Percentiles rank a stretch among this genome's conserved stretches.
Evolutionary conservation across 2,113 vertebrate species (phyloP).

Genomic region (Pontoporia blainvillei): DNA sequence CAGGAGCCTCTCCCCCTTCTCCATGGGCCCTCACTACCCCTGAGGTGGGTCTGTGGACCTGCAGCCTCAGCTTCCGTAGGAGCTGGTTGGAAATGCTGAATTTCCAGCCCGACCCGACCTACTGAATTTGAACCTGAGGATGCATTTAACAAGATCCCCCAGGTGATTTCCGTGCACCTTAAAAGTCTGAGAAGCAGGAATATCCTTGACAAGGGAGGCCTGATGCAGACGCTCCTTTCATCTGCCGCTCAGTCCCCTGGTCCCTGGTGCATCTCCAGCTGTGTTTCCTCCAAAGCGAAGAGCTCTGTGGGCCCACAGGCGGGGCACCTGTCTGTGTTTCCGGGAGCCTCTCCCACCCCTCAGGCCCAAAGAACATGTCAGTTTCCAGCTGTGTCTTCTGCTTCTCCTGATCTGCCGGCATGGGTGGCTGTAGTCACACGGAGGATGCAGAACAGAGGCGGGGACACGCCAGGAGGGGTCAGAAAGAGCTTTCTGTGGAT

Average conservation of each 20-base stretch:
- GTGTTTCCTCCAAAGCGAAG: not conserved
- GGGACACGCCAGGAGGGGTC: not conserved
- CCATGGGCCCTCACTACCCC: not conserved
- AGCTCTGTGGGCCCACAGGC: fast-evolving
- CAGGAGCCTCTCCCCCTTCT: not conserved
- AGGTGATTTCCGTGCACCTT: not conserved
- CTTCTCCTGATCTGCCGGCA: not conserved
- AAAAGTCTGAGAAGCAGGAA: not conserved
- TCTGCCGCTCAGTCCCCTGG: not conserved
- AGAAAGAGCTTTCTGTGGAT: not conserved
- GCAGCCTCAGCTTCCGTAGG: not conserved
- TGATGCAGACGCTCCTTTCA: not conserved
- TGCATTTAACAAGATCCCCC: not conserved
- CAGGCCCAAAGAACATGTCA: not conserved
- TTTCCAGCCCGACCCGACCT: not conserved
- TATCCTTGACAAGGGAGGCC: not conserved
- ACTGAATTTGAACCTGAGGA: not conserved
- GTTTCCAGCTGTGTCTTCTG: not conserved
- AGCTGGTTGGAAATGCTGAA: not conserved
- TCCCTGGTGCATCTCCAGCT: not conserved
- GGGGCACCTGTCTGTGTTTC: not conserved
- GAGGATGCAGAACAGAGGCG: not conserved
- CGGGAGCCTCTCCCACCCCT: not conserved
- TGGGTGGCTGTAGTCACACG: not conserved
- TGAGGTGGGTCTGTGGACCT: not conserved